phyloP scores from a whole-genome alignment of 2,113 vertebrate genomes.

The Orcinus orca region DNA sequence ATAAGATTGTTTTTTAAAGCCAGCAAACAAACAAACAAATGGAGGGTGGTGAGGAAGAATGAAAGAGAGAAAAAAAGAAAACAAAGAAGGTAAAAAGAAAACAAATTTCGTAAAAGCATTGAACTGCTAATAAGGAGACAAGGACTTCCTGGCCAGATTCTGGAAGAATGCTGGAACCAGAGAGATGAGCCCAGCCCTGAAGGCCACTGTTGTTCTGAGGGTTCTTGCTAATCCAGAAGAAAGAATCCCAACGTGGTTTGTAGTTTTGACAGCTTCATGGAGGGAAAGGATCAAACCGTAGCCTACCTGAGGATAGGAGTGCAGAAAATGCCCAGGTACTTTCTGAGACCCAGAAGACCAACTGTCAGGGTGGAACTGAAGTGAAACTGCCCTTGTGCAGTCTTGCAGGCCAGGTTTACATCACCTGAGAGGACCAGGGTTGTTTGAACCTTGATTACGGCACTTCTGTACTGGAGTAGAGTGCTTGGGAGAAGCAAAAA shows the following conservation, averaged over 20 bases:
- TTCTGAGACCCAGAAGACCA: not conserved
- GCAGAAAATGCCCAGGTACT: accelerated
- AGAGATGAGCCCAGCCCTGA: too few species aligned
- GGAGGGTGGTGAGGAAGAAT: not conserved
- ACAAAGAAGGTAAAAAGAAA: not conserved
- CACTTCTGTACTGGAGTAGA: not conserved
- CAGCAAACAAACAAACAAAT: not conserved
- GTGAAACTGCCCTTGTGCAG: accelerated
- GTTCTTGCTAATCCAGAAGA: not conserved
- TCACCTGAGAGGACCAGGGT: not conserved
- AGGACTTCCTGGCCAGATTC: not conserved
- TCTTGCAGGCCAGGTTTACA: accelerated
- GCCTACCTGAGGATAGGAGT: not conserved
- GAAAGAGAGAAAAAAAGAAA: not conserved
- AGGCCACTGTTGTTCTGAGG: not conserved
- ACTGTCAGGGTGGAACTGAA: accelerated
- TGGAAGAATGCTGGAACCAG: accelerated
- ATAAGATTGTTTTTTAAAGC: not conserved
- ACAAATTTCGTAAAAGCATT: not conserved
- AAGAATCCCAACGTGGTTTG: accelerated
- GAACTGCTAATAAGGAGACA: not conserved
- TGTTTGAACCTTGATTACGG: not conserved
- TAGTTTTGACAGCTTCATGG: not conserved
- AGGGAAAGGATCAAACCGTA: too few species aligned
- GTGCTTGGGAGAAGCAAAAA: not conserved